phyloP scores from a whole-genome alignment of 2,888 invertebrate genomes.

The Lacanobia wlatinum region DNA sequence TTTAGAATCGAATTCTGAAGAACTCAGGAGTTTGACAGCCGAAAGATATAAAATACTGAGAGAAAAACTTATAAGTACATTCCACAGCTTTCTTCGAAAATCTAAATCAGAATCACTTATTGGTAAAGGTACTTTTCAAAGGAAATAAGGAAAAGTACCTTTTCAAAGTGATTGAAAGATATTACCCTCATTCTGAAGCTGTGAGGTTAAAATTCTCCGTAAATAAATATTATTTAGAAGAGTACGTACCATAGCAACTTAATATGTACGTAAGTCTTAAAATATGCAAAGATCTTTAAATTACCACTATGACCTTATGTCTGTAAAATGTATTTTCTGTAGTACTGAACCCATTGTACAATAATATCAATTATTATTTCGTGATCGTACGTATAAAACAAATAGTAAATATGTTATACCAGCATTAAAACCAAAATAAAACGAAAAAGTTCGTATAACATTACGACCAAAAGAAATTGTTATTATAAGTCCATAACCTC shows the following conservation, averaged over 20 bases:
- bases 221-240: not conserved
- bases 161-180: not conserved
- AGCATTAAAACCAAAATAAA: not conserved
- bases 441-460: conserved; percentile 7
- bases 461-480: conserved; percentile 26
- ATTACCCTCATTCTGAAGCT: no score
- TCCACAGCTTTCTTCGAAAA: conserved; percentile 1
- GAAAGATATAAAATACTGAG: not conserved
- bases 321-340: no score
- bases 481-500: conserved; percentile 28
- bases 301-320: no score
- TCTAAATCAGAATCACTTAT: not conserved
- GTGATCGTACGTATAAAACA: not conserved
- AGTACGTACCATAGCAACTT: not conserved
- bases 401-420: not conserved
- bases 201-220: no score
- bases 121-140: no score
- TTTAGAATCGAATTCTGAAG: conserved; percentile 20
- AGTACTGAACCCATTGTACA: not conserved
- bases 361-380: not conserved
- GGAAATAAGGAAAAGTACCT: not conserved
- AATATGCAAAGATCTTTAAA: no score
- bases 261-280: no score
- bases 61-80: not conserved
- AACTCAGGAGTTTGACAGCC: conserved; percentile 12